Evolutionary conservation across 2,113 vertebrate species (phyloP).

Genomic region (Pipra filicauda): DNA sequence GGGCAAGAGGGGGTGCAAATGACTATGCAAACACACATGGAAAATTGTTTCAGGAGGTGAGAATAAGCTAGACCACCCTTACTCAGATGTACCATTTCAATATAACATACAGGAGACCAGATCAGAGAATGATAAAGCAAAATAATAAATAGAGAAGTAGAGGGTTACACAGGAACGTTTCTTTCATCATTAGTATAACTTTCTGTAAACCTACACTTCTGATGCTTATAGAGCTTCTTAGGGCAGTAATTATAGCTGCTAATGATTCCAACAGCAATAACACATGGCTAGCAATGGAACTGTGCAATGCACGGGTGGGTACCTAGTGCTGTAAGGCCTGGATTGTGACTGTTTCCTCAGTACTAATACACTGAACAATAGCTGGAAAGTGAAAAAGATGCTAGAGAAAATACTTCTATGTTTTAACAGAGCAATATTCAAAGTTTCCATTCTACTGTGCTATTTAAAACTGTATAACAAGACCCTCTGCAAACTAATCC

Average conservation of each 20-base stretch:
- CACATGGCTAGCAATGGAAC: background rate
- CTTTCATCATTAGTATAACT: background rate
- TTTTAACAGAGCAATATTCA: background rate
- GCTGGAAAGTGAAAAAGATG: background rate
- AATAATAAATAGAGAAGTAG: background rate
- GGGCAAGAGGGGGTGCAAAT: background rate
- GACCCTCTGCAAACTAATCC: background rate
- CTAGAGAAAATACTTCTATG: background rate
- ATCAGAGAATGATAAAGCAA: background rate
- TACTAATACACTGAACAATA: background rate
- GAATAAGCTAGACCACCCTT: background rate
- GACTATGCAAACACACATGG: background rate
- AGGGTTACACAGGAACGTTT: background rate
- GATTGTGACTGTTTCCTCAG: background rate
- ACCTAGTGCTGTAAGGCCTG: background rate
- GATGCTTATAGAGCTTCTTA: background rate
- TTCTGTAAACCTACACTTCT: background rate
- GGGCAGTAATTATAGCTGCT: background rate
- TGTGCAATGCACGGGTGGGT: background rate
- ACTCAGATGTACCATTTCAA: background rate
- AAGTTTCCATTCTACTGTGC: background rate
- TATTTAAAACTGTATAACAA: background rate
- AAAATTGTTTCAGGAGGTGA: background rate
- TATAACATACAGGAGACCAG: background rate
- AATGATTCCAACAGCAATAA: background rate